These are phyloP conservation scores for Planococcus citri DNA, from an alignment of 1,140 invertebrate species.

Conservation along the genomic window DNA sequence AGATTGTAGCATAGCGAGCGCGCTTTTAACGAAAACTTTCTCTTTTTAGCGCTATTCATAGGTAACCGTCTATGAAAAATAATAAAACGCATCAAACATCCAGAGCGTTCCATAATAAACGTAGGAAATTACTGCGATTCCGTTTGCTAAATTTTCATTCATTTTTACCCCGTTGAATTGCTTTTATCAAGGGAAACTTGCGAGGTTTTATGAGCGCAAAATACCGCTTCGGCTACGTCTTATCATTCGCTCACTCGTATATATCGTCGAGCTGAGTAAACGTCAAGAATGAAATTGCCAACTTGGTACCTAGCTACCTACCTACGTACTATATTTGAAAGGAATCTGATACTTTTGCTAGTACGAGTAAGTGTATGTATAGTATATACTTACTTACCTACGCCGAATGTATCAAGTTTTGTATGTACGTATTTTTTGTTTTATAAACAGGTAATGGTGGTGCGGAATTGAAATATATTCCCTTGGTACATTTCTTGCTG, in stretches of 20 bases:
- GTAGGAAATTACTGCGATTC: not conserved
- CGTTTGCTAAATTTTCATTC: not conserved
- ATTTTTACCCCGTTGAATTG: not conserved
- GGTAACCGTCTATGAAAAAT: slow-evolving; percentile 6
- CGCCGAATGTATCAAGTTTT: not conserved
- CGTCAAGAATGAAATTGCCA: not conserved
- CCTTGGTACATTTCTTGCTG: not conserved
- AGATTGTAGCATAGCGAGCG: not conserved
- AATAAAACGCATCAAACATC: slow-evolving; percentile 7
- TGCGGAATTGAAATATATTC: not conserved
- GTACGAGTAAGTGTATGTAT: not conserved
- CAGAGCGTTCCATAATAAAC: not conserved
- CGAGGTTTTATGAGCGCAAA: not conserved
- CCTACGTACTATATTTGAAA: not conserved
- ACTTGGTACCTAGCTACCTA: too few species aligned
- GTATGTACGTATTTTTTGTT: not conserved
- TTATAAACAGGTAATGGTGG: not conserved
- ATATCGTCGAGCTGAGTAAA: not conserved
- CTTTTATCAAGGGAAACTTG: not conserved
- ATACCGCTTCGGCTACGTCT: not conserved
- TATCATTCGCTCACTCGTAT: not conserved
- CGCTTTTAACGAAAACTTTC: not conserved
- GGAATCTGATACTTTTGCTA: not conserved
- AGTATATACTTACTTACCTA: too few species aligned
- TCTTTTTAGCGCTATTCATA: not conserved